Conservation (phyloP, 2,797 vertebrate genomes). For the Carduelis carduelis region DNA sequence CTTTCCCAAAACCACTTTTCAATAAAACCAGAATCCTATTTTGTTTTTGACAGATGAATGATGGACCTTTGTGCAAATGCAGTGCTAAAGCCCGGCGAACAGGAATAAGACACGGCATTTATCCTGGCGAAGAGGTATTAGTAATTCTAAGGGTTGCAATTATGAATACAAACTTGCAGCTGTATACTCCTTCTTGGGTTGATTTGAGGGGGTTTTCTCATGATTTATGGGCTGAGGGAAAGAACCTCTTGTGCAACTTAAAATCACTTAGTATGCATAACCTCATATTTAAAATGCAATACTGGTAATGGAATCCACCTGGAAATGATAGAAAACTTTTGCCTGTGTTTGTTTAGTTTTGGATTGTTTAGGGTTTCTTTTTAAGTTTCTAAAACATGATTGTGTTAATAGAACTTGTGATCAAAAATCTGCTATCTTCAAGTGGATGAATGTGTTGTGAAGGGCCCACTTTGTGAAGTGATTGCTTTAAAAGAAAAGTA, state of each 20-base stretch:
- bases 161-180: not conserved
- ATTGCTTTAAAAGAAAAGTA: not conserved
- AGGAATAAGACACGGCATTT: conserved; percentile 97
- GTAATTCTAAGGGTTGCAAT: not conserved
- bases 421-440: not conserved
- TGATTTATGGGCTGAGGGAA: not conserved
- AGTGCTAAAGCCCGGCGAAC: conserved; percentile 95
- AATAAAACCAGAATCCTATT: conserved; percentile 38
- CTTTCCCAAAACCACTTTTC: conserved; percentile 31
- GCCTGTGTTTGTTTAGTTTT: not conserved
- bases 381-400: not conserved
- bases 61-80: conserved; percentile 97
- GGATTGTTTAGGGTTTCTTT: not conserved
- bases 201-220: not conserved
- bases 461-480: not conserved
- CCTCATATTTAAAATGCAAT: not conserved
- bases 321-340: not conserved
- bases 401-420: not conserved
- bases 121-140: conserved; percentile 95
- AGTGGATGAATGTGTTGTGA: not conserved
- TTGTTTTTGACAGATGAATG: conserved; percentile 89
- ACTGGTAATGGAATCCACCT: not conserved
- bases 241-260: not conserved
- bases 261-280: not conserved
- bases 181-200: not conserved